phyloP scores from a whole-genome alignment of 2,888 invertebrate species.

The Himalopsyche anomala region DNA sequence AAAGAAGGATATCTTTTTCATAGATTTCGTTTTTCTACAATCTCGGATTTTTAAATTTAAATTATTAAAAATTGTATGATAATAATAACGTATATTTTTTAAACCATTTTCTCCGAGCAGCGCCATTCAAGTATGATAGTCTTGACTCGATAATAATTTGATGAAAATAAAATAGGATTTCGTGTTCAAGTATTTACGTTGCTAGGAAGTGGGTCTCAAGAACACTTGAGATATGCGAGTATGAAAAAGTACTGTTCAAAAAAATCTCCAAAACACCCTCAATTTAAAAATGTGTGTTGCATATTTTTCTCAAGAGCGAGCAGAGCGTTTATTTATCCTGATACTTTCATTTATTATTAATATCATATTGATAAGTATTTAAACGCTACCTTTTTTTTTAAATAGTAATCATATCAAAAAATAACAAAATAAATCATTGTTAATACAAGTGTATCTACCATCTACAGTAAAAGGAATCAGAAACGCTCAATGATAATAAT shows the following conservation, averaged over 20 bases:
- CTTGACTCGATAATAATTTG: constrained; percentile 25
- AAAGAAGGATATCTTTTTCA: too few relatives aligned
- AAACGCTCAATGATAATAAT: too few relatives aligned
- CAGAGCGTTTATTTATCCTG: background rate
- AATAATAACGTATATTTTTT: background rate
- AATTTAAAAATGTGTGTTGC: constrained; percentile 20
- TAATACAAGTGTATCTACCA: too few relatives aligned
- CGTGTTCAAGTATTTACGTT: constrained; percentile 34
- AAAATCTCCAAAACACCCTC: constrained; percentile 2
- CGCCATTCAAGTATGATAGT: background rate
- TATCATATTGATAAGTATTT: too few relatives aligned
- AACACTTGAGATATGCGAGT: background rate
- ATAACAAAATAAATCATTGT: too few relatives aligned
- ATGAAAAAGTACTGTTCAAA: constrained; percentile 13
- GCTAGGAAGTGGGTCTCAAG: background rate
- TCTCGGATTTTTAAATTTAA: too few relatives aligned
- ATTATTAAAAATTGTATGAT: background rate
- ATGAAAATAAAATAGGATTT: constrained; percentile 31
- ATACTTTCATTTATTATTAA: background rate
- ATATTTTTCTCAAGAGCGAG: constrained; percentile 1
- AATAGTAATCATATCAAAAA: too few relatives aligned
- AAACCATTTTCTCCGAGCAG: background rate
- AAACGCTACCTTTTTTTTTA: too few relatives aligned
- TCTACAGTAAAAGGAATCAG: too few relatives aligned
- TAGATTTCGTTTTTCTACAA: too few relatives aligned